A percentile compares a stretch with the other conserved stretches of the same genome.
Conservation (phyloP, 2,888 invertebrate species). For the Morpho deidamia region DNA sequence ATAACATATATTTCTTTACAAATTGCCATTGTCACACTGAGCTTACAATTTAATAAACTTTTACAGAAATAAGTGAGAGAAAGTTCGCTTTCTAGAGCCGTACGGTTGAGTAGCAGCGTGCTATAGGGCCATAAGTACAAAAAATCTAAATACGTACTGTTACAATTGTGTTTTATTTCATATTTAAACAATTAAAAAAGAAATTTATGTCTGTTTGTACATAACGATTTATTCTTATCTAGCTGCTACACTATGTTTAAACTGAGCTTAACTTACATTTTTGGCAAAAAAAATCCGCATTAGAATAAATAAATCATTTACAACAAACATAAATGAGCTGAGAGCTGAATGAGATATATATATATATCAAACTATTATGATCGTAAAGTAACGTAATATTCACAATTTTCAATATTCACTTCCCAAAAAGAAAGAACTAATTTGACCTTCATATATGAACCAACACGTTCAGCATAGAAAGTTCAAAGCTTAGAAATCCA, state of each 20-base stretch:
- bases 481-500: conserved; percentile 33
- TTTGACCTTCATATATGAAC: conserved; percentile 30
- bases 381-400: neutral
- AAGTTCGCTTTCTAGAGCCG: conserved; percentile 63
- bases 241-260: neutral
- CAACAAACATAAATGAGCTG: no score
- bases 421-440: conserved; percentile 31
- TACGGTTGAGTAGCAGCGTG: conserved; percentile 39
- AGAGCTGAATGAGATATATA: no score
- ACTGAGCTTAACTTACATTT: no score
- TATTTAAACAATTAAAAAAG: neutral
- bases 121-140: conserved; percentile 35
- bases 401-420: conserved; percentile 14
- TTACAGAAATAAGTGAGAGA: conserved; percentile 37
- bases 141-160: conserved; percentile 14
- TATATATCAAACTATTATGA: neutral
- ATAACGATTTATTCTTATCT: neutral
- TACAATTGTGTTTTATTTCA: conserved; percentile 4
- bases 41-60: no score
- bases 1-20: no score
- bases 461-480: conserved; percentile 31
- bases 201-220: neutral
- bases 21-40: no score
- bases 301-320: no score
- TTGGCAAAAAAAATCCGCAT: no score